Evolutionary conservation across 1,140 invertebrate species (phyloP), one percentile per base, ranked within the genome.

Genomic region (Wasmannia auropunctata): DNA sequence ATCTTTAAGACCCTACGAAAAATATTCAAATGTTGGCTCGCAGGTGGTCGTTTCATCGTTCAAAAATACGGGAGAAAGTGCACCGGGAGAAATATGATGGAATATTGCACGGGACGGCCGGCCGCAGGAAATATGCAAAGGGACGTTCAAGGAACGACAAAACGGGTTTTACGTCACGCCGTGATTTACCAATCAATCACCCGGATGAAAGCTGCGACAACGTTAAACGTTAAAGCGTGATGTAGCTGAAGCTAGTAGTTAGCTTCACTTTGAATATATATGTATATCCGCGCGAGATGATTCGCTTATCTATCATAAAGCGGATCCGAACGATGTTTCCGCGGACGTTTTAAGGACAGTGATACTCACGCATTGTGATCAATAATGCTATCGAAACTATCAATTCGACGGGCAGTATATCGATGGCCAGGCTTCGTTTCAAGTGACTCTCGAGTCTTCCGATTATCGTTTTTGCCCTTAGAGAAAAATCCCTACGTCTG

Each of bases 401-500:
- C n/a, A 22, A 14, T 37, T n/a, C 1, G 43, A 58, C 31, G 54
- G 22, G 75, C n/a, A n/a, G n/a, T n/a, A n/a, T n/a, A 77, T 86
- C 56, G 88, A 83, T 81, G 14, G 40, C 22, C 37, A 70, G 54
- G 37, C 28, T 25, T 31, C n/a, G 76, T 3, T 76, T 70, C 51
- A 80, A 88, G 84, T 83, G 76, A 86, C 76, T 79, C 58, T 86
- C n/a, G 63, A 77, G 76, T 83, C 86, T 88, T 89, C 85, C 62
- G 7, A 28, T 5, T 77, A 77, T 89, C 49, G 8, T 80, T 62
- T n/a, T n/a, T 37, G 8, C 11, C n/a, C 22, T 31, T 19, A 65
- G 84, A 43, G 31, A 46, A 49, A 31, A 40, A 16, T 8, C 2
- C n/a, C 11, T 25, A 37, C 31, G 49, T 49, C 25, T 49, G 87